phyloP scores from a whole-genome alignment of 2,113 vertebrate genomes.

The Chloebia gouldiae region DNA sequence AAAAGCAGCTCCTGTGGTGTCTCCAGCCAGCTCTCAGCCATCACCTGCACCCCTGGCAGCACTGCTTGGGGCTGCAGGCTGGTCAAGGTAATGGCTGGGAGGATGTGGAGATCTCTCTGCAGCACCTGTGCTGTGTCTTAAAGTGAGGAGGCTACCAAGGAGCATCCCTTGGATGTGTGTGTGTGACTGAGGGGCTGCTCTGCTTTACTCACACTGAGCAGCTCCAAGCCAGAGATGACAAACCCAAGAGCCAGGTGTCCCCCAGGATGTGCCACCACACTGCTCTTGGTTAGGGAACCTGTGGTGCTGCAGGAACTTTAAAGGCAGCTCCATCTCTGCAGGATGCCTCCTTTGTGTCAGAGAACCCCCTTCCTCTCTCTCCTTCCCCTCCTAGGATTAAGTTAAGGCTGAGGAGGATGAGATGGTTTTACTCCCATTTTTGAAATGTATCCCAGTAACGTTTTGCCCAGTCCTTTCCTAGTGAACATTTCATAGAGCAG shows the following conservation, averaged over 20 bases:
- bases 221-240: background rate
- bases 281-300: no score
- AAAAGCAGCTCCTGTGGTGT: background rate
- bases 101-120: background rate
- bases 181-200: background rate
- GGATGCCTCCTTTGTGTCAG: background rate
- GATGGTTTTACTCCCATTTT: background rate
- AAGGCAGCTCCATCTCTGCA: background rate
- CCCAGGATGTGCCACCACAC: background rate
- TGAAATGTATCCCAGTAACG: rapidly evolving
- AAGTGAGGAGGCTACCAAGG: background rate
- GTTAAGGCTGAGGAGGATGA: background rate
- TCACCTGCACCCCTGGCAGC: background rate
- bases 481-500: background rate
- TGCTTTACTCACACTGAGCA: background rate
- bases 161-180: background rate
- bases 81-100: background rate
- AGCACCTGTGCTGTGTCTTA: background rate
- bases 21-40: background rate
- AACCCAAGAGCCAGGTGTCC: background rate
- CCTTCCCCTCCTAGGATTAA: background rate
- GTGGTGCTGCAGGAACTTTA: background rate
- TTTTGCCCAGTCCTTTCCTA: background rate
- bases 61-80: background rate
- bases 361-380: background rate